Base-by-base conservation (phyloP, 1,140 invertebrate species). In the Laupala kohalensis region DNA sequence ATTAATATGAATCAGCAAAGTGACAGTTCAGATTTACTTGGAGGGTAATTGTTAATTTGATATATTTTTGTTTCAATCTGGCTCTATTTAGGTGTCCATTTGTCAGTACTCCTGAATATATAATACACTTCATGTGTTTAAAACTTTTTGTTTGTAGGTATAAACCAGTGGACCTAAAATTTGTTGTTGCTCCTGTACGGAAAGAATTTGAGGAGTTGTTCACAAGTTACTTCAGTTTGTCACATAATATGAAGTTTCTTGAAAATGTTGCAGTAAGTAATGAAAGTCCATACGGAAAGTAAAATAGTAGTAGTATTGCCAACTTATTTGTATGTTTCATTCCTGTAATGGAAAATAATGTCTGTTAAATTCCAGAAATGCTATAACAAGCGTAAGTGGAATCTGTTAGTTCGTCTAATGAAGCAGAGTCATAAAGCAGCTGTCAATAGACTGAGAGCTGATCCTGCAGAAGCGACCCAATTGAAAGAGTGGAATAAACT, bases 1-100 rank as follows among this genome's bases (percentile, higher is more conserved):
- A 92, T 99, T n/a, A 99, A 99, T 80, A 94, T 99, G 91, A 99
- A 98, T 79, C 97, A 99, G 79, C 97, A 99, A 80, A 98, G 94
- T 75, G 97, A 99, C 82, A 95, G 92, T 67, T 88, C 93, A 3
- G 97, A 99, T 85, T 84, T 99, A 13, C 83, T 99, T 2, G 98
- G 97, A 76, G 97, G 97, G 80, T 88, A 78, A 78, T 78, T 74
- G 6, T 19, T 28, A 63, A 25, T 30, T 67, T 9, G 23, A n/a
- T 62, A n/a, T n/a, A 6, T 65, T 68, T 68, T 68, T 3, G 28
- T 19, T 19, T 13, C 15, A 26, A 6, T 68, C 13, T 2, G 12
- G 19, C 19, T 28, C 12, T 68, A 12, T 68, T 13, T n/a, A 1
- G 67, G 13, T 27, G 3, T 13, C 12, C 27, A 28, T 4, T 30